Base-by-base conservation (phyloP, 2,888 invertebrate species). In the Leucophenga maculata region DNA sequence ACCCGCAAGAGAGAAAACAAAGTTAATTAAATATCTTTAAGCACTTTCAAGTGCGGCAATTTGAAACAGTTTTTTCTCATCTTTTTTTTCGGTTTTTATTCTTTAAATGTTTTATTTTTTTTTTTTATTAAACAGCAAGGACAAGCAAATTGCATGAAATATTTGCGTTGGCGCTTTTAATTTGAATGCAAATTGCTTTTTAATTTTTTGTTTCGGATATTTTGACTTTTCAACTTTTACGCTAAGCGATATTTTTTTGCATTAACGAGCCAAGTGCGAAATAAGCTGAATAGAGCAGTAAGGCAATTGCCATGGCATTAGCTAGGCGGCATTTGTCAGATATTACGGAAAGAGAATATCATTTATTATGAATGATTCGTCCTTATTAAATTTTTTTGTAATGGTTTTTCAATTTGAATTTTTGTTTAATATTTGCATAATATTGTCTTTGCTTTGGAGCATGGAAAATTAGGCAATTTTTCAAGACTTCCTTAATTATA, bases 121-220 rank as follows among this genome's bases (percentile, higher is more conserved):
- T 31, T n/a, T 22, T 18, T 4, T 22, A 13, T 26, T 22, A 14
- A 62, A 44, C 1, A 3, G 32, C 1, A 3, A 16, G 18, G 62
- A 32, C 6, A 6, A 44, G 11, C 8, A 50, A 50, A 65, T 26
- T 50, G 9, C 26, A 50, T 11, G 3, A 3, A 31, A 39, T 22
- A 65, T 18, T 65, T 26, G 54, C 52, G 46, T 62, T 46, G 22
- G 20, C 62, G 20, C 20, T 20, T 62, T 62, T 46, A 65, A 52
- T 65, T 68, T 77, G 74, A 78, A 83, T 80, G 76, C 75, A 83
- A 81, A 81, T 83, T 80, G 78, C 80, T 74, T 77, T 80, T 83
- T 79, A 80, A 80, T 76, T 73, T 71, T 70, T 75, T 74, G 69
- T 52, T 64, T 57, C 67, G 71, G 76, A 74, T 75, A n/a, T 22